Evolutionary conservation across 1,140 invertebrate species (phyloP).

Genomic region (Scaptomyza montana): DNA sequence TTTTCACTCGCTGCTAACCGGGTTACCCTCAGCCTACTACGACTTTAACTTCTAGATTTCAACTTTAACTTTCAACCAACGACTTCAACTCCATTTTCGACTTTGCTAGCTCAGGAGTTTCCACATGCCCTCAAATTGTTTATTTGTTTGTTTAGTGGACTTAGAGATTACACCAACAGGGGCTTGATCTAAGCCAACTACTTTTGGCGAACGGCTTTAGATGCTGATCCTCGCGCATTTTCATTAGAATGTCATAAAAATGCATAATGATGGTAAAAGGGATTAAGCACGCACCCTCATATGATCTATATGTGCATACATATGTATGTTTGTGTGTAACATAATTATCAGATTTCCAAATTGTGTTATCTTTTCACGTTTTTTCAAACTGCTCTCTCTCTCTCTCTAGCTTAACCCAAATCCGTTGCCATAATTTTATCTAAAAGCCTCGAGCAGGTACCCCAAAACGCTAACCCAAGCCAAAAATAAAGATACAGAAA

Average conservation of each 20-base stretch:
- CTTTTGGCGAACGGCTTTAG: slow-evolving; percentile 14
- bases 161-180: slow-evolving; percentile 31
- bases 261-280: slow-evolving; percentile 54
- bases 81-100: slow-evolving; percentile 22
- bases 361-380: slow-evolving; percentile 40
- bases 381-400: background rate
- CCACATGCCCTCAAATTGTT: slow-evolving; percentile 44
- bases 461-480: slow-evolving; percentile 22
- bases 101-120: slow-evolving; percentile 28
- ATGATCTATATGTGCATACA: background rate
- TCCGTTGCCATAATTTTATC: slow-evolving; percentile 5
- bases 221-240: slow-evolving; percentile 42
- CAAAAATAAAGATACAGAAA: background rate
- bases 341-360: slow-evolving; percentile 40
- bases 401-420: slow-evolving; percentile 42
- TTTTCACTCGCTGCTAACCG: slow-evolving; percentile 22
- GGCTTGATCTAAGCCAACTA: slow-evolving; percentile 40
- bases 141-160: slow-evolving; percentile 68
- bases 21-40: slow-evolving; percentile 42
- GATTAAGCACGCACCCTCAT: slow-evolving; percentile 34
- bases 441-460: slow-evolving; percentile 43
- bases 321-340: background rate
- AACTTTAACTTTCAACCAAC: slow-evolving; percentile 12
- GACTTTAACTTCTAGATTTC: background rate
- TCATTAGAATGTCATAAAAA: slow-evolving; percentile 76